phyloP scores from a whole-genome alignment of 2,888 invertebrate genomes.

The Trilocha varians region DNA sequence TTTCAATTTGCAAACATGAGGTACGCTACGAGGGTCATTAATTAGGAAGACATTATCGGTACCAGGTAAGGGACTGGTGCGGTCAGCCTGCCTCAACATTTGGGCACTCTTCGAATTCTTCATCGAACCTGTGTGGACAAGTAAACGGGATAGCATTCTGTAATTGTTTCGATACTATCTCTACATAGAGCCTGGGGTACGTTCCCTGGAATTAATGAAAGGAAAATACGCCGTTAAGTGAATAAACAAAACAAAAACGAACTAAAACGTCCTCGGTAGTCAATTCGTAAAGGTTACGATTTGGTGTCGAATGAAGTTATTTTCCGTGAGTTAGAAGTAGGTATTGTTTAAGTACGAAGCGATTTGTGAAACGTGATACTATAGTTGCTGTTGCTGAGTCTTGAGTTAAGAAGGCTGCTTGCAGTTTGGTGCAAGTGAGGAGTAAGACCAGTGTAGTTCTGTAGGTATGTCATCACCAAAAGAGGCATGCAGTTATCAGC shows the following conservation, averaged over 20 bases:
- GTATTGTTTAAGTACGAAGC: conserved; percentile 17
- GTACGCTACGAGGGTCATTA: conserved; percentile 56
- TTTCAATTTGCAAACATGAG: conserved; percentile 43
- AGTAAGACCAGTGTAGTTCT: conserved; percentile 19
- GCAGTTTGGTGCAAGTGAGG: conserved; percentile 37
- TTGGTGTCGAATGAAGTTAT: conserved; percentile 26
- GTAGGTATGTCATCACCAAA: conserved; percentile 36
- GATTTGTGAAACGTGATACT: conserved; percentile 25
- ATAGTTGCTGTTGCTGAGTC: conserved; percentile 24
- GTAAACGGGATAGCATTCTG: conserved; percentile 57
- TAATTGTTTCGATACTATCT: conserved; percentile 36
- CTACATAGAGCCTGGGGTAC: conserved; percentile 24
- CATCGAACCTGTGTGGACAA: conserved; percentile 75
- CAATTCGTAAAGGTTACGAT: conserved; percentile 16
- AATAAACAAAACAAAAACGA: conserved; percentile 35
- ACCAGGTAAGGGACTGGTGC: conserved; percentile 75
- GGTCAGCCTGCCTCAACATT: conserved; percentile 77
- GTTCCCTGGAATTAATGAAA: conserved; percentile 25
- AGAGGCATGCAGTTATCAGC: conserved; percentile 60
- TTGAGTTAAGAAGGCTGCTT: conserved; percentile 24
- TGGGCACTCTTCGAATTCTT: conserved; percentile 79
- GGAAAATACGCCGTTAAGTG: conserved; percentile 21
- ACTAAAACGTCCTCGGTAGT: conserved; percentile 19
- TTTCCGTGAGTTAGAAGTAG: conserved; percentile 24
- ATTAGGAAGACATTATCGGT: conserved; percentile 55